Percentiles rank a stretch among this genome's conserved stretches.
Evolutionary conservation across 1,140 invertebrate species (phyloP).

Genomic region (Eriocheir sinensis): DNA sequence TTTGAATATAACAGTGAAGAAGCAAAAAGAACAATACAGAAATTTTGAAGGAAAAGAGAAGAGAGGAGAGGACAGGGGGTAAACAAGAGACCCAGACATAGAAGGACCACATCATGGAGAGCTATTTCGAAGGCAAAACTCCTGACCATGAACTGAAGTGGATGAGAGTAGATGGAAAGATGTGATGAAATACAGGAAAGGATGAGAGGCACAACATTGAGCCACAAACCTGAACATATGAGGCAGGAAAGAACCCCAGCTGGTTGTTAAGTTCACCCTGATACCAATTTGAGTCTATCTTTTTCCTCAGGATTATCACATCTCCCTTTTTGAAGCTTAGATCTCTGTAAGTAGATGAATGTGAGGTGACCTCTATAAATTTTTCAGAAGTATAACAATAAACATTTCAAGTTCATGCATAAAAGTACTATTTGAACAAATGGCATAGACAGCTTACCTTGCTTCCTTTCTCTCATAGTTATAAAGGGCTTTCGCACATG

Average conservation of each 20-base stretch:
- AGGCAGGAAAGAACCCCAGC: slow-evolving; percentile 92
- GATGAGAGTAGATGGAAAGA: too few species aligned
- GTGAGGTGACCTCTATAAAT: background rate
- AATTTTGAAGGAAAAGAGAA: too few species aligned
- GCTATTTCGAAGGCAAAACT: too few species aligned
- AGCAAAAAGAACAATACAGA: too few species aligned
- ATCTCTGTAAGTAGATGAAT: slow-evolving; percentile 85
- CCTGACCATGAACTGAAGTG: too few species aligned
- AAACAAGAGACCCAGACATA: too few species aligned
- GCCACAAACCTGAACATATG: slow-evolving; percentile 90
- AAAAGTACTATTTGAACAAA: slow-evolving; percentile 32
- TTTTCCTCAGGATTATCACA: slow-evolving; percentile 89
- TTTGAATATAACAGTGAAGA: too few species aligned
- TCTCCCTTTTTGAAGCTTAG: slow-evolving; percentile 95
- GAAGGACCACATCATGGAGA: too few species aligned
- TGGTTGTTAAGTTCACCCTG: slow-evolving; percentile 91
- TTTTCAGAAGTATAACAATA: background rate
- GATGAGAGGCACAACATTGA: too few species aligned
- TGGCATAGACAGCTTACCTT: slow-evolving; percentile 87
- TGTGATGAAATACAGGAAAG: too few species aligned
- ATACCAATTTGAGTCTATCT: slow-evolving; percentile 95
- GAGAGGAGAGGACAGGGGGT: too few species aligned
- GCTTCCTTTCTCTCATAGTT: slow-evolving; percentile 92
- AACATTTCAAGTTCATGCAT: background rate
- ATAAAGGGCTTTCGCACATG: slow-evolving; percentile 93